These are phyloP conservation scores for Fukomys damarensis DNA, from an alignment of 2,113 vertebrate genomes.

Conservation along the genomic window DNA sequence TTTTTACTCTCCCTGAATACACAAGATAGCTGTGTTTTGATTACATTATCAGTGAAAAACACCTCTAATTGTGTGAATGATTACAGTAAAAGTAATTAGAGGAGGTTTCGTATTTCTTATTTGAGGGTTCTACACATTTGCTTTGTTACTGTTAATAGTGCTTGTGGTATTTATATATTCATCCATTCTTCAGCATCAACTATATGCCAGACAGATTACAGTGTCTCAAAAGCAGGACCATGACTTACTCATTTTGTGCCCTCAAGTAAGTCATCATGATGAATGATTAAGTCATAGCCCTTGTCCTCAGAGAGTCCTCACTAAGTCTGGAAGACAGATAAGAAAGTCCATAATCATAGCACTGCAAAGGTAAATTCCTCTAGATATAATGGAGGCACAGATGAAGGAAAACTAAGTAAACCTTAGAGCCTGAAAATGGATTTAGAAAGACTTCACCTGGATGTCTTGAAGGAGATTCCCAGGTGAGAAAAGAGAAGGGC, in stretches of 20 bases:
- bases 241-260: conserved; percentile 2
- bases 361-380: background rate
- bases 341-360: background rate
- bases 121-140: background rate
- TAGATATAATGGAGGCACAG: background rate
- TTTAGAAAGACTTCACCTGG: background rate
- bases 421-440: background rate
- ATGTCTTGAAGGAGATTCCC: background rate
- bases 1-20: background rate
- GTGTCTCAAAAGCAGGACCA: background rate
- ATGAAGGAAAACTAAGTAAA: background rate
- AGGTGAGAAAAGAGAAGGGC: background rate
- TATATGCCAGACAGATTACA: background rate
- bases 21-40: background rate
- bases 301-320: background rate
- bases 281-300: background rate
- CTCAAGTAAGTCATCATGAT: background rate
- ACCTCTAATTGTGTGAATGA: background rate
- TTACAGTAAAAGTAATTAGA: background rate
- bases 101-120: conserved; percentile 5
- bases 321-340: background rate
- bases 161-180: background rate
- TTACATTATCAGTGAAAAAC: background rate
- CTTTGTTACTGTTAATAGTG: background rate
- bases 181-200: background rate